Evolutionary conservation across 2,888 invertebrate species (phyloP).

Genomic region (Philonicus albiceps): DNA sequence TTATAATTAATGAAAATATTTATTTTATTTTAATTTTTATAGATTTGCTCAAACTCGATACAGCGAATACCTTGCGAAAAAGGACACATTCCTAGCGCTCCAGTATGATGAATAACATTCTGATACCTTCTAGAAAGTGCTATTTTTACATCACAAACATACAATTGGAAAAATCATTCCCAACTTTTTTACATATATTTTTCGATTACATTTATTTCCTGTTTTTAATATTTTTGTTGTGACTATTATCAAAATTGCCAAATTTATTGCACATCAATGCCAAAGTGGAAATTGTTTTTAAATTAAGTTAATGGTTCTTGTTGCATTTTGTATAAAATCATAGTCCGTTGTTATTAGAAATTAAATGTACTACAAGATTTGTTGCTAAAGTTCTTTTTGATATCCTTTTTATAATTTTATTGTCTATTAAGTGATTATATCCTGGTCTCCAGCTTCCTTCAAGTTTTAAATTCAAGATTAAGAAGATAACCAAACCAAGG

Average conservation of each 20-base stretch:
- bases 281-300: conserved; percentile 14
- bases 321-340: conserved; percentile 1
- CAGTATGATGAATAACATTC: conserved; percentile 39
- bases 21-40: conserved; percentile 53
- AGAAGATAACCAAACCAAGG: too few relatives aligned
- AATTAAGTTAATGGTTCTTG: background rate
- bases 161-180: conserved; percentile 23
- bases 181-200: background rate
- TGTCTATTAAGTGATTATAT: too few relatives aligned
- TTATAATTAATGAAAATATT: background rate
- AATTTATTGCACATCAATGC: background rate
- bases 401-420: background rate
- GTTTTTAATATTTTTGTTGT: background rate
- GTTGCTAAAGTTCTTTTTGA: background rate
- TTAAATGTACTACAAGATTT: background rate
- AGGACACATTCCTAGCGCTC: conserved; percentile 67
- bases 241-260: background rate
- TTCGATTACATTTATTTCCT: background rate
- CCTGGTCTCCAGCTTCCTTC: background rate
- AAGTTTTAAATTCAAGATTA: background rate
- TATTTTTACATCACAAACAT: background rate
- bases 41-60: conserved; percentile 77
- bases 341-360: background rate
- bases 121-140: background rate
- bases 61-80: conserved; percentile 75